Conservation (phyloP, 2,888 invertebrate genomes). For the Drosophila koepferae region DNA sequence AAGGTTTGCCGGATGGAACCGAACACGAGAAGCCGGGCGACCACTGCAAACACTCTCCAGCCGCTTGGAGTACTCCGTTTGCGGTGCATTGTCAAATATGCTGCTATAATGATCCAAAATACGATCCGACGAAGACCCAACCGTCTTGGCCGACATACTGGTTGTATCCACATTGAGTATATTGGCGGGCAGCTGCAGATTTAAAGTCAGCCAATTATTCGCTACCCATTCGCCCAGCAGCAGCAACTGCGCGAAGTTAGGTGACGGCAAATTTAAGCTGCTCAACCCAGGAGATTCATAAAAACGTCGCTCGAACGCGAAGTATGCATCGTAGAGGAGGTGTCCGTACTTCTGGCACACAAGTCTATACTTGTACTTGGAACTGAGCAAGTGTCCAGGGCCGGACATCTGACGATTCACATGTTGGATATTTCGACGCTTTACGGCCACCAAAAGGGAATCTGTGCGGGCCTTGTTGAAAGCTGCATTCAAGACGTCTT, state of each 20-base stretch:
- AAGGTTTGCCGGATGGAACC: constrained; percentile 83
- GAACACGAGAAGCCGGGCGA: constrained; percentile 74
- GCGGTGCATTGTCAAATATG: constrained; percentile 83
- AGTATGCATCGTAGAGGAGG: constrained; percentile 68
- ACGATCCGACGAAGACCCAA: constrained; percentile 77
- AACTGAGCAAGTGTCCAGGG: constrained; percentile 84
- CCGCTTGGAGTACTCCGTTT: constrained; percentile 82
- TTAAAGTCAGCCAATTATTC: constrained; percentile 75
- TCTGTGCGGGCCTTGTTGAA: constrained; percentile 87
- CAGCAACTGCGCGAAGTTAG: constrained; percentile 86
- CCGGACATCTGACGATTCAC: constrained; percentile 75
- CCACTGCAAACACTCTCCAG: constrained; percentile 73
- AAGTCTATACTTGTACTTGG: constrained; percentile 83
- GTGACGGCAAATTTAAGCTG: constrained; percentile 82
- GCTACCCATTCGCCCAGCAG: constrained; percentile 86
- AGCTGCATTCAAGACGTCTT: constrained; percentile 87
- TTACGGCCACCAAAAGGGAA: constrained; percentile 87
- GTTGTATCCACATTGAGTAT: constrained; percentile 84
- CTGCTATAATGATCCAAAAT: constrained; percentile 83
- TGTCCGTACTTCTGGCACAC: constrained; percentile 78
- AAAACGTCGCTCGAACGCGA: constrained; percentile 64
- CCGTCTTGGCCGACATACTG: constrained; percentile 68
- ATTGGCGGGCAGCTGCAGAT: constrained; percentile 79
- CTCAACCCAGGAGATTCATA: neutral
- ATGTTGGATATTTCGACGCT: constrained; percentile 81